phyloP scores from a whole-genome alignment of 2,113 vertebrate species.

The Eulacestoma nigropectus region DNA sequence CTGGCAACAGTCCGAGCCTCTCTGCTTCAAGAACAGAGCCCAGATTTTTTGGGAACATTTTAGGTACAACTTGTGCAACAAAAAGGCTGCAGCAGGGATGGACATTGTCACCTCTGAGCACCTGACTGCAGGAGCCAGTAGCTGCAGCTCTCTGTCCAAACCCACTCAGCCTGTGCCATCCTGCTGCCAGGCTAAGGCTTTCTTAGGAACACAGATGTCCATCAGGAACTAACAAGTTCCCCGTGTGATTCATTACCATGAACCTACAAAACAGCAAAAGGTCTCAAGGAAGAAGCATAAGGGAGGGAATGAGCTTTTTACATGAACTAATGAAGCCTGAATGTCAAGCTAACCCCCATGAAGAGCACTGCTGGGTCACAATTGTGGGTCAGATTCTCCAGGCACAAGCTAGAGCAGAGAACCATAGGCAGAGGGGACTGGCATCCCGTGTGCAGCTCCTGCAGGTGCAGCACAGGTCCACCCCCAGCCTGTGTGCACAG shows the following conservation, averaged over 20 bases:
- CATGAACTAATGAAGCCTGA: background rate
- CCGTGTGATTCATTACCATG: rapidly evolving
- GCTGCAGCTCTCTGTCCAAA: background rate
- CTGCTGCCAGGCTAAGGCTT: background rate
- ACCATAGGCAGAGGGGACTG: background rate
- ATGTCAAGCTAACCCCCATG: background rate
- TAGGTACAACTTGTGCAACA: background rate
- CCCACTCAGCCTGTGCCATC: background rate
- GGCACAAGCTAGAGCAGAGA: background rate
- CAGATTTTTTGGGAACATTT: background rate
- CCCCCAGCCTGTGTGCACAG: background rate
- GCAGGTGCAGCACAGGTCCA: background rate
- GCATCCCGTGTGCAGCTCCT: background rate
- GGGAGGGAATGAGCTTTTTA: background rate
- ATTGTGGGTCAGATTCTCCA: background rate
- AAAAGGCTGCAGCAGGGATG: background rate
- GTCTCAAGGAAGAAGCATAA: background rate
- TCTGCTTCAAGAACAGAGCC: background rate
- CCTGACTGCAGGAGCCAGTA: background rate
- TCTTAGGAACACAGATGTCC: background rate
- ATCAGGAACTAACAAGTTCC: background rate
- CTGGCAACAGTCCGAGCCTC: background rate
- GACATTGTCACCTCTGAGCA: background rate
- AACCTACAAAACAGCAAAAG: background rate
- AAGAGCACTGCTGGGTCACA: background rate